phyloP scores from a whole-genome alignment of 1,140 invertebrate genomes.

The Calephelis virginiensis region DNA sequence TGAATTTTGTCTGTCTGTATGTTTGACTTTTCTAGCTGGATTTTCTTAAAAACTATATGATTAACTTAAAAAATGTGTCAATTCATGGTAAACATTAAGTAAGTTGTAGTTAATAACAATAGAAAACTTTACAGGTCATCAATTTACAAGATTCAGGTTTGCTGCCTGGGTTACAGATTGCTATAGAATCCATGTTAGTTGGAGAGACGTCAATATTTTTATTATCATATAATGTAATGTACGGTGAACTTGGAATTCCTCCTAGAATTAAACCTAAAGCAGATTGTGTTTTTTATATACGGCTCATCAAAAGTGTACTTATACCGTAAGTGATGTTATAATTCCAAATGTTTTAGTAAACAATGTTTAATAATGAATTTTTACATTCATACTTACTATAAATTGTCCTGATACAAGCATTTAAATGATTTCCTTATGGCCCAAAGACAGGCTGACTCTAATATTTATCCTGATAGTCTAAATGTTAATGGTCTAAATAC shows the following conservation, averaged over 20 bases:
- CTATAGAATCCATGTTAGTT: conserved; percentile 66
- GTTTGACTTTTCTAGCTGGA: neutral
- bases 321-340: conserved; percentile 39
- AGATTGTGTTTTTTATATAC: conserved; percentile 65
- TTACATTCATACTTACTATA: too few species aligned
- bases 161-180: conserved; percentile 60
- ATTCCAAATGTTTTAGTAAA: too few species aligned
- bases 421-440: too few species aligned
- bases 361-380: too few species aligned
- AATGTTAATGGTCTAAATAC: too few species aligned
- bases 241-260: conserved; percentile 68
- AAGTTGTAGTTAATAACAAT: neutral
- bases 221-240: conserved; percentile 66
- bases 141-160: conserved; percentile 63
- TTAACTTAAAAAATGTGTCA: too few species aligned
- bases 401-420: too few species aligned
- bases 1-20: too few species aligned
- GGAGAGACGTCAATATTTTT: conserved; percentile 69
- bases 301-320: conserved; percentile 54
- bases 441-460: too few species aligned
- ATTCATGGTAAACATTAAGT: too few species aligned
- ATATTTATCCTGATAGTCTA: too few species aligned
- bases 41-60: too few species aligned
- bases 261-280: conserved; percentile 66
- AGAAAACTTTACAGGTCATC: conserved; percentile 46